Evolutionary conservation across 2,113 vertebrate genomes (phyloP), one percentile per base, ranked within the genome.

Genomic region (Arvicanthis niloticus): DNA sequence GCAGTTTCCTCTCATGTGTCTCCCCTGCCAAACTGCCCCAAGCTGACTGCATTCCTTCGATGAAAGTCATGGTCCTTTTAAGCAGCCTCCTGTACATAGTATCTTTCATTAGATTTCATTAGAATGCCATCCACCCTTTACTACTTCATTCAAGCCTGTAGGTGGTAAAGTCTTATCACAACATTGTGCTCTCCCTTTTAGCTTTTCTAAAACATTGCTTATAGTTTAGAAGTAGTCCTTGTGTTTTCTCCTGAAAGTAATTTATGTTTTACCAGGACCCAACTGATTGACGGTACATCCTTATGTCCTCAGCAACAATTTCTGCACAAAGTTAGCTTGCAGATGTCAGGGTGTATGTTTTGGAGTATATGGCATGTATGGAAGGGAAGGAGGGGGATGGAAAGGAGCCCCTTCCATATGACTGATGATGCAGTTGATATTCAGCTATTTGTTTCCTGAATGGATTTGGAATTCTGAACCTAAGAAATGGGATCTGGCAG

Each of bases 371-470:
- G 34, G 86, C 29, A n/a, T 53, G 34, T 70, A 7, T 72, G 70
- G 10, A 2, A 1, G 12, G 37, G 70, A 13, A 68, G 13, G 11
- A 68, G 31, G 29, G 68, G 16, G 2, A 42, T 21, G 26, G 17
- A 73, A 13, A n/a, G 24, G 13, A 60, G 5, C 16, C 29, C 7
- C 70, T 89, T 84, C 53, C 29, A 31, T 19, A 40, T 42, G 2
- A n/a, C 56, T 84, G 34, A 17, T 4, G 37, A 34, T 91, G 58
- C 45, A 85, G 56, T 31, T 40, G 56, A 40, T 26, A 56, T 22
- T 84, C 37, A 62, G 42, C 7, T n/a, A 45, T 24, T 93, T 37
- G n/a, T 87, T 86, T 96, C 51, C 60, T 75, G 67, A 91, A 68
- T 73, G 11, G 19, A 1, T 21, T 34, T 45, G 86, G 31, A 91